phyloP scores from a whole-genome alignment of 37 sponge, comb jelly and placozoan genomes.

The Chondrosia reniformis region DNA sequence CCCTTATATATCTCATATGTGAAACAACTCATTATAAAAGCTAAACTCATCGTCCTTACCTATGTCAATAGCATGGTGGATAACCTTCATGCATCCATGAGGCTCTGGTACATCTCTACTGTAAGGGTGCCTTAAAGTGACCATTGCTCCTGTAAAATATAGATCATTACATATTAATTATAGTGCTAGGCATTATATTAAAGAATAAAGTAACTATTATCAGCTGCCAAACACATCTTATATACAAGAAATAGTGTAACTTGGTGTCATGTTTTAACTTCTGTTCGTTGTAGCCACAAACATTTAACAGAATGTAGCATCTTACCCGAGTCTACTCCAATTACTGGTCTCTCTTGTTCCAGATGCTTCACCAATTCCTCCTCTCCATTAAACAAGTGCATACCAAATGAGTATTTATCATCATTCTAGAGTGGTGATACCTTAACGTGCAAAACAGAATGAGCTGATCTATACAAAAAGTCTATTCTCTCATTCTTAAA shows the following conservation, averaged over 20 bases:
- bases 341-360: slow-evolving; percentile 20
- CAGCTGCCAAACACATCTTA: too few relatives aligned
- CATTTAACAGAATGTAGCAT: too few relatives aligned
- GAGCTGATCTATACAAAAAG: not conserved
- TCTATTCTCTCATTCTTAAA: too few relatives aligned
- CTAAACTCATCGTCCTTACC: too few relatives aligned
- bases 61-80: slow-evolving; percentile 50
- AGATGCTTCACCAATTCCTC: slow-evolving; percentile 44
- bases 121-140: slow-evolving; percentile 56
- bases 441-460: slow-evolving; percentile 7
- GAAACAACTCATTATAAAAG: too few relatives aligned
- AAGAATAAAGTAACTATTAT: too few relatives aligned
- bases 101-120: slow-evolving; percentile 39
- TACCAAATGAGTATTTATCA: slow-evolving; percentile 49
- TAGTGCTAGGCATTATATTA: too few relatives aligned
- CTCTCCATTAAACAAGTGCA: slow-evolving; percentile 42
- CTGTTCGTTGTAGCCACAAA: too few relatives aligned
- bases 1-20: too few relatives aligned
- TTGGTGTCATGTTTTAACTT: too few relatives aligned
- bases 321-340: slow-evolving; percentile 12
- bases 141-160: slow-evolving; percentile 52
- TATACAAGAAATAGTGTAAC: too few relatives aligned
- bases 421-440: slow-evolving; percentile 9
- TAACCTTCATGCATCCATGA: slow-evolving; percentile 50
- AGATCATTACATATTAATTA: too few relatives aligned